Evolutionary conservation across 1,140 invertebrate genomes (phyloP).

Genomic region (Druon quercuslanigerum): DNA sequence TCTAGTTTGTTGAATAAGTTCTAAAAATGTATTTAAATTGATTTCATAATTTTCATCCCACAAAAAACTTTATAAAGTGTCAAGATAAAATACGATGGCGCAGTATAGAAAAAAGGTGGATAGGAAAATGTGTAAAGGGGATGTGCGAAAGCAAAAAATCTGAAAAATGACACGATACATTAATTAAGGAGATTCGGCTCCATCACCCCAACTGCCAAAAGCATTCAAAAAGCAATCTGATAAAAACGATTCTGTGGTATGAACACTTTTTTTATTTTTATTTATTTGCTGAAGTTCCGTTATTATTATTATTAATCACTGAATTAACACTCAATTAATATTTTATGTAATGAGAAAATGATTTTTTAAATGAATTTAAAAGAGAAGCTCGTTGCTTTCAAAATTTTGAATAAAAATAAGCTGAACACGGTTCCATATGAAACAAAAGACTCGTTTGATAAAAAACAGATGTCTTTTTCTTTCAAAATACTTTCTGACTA

Average conservation of each 20-base stretch:
- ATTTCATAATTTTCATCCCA: not conserved
- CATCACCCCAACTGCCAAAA: constrained; percentile 12
- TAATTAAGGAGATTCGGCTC: not conserved
- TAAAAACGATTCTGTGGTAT: constrained; percentile 1
- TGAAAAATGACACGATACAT: constrained; percentile 9
- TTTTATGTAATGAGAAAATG: not conserved
- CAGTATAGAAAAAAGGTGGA: not conserved
- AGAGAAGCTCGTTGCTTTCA: too few relatives aligned
- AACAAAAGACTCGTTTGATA: too few relatives aligned
- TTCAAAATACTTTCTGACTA: too few relatives aligned
- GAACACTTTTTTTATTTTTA: not conserved
- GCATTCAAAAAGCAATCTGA: constrained; percentile 8
- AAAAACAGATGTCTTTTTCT: too few relatives aligned
- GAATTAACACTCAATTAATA: not conserved
- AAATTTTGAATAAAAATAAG: too few relatives aligned
- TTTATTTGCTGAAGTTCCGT: not conserved
- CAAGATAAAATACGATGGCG: not conserved
- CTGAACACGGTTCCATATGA: too few relatives aligned
- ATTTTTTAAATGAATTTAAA: not conserved
- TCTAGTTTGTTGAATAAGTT: too few relatives aligned
- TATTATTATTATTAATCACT: not conserved
- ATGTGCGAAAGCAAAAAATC: not conserved
- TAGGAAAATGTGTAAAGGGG: not conserved
- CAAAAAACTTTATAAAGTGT: not conserved
- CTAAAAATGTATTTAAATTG: too few relatives aligned